Conservation (phyloP, 2,797 vertebrate species). For the Orientallactaga sibirica region DNA sequence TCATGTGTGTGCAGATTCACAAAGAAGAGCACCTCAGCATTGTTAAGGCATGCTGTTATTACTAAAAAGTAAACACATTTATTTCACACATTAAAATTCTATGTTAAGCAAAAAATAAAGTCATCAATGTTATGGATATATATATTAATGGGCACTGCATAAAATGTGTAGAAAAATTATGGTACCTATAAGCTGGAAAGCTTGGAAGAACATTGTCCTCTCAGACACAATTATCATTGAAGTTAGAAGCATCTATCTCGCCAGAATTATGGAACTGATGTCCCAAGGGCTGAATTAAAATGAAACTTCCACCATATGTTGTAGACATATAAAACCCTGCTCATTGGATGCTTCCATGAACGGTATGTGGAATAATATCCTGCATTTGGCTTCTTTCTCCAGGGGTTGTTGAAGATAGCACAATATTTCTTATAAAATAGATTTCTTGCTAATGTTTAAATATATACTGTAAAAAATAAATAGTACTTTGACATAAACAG, state of each 20-base stretch:
- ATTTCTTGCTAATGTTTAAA: conserved; percentile 58
- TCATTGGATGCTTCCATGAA: conserved; percentile 62
- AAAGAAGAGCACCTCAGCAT: not conserved
- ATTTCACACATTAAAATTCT: not conserved
- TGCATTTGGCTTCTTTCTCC: conserved; percentile 51
- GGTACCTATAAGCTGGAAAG: not conserved
- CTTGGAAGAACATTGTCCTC: conserved; percentile 49
- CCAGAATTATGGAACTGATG: conserved; percentile 43
- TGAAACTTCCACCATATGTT: conserved; percentile 65
- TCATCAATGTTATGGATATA: not conserved
- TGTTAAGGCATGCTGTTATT: not conserved
- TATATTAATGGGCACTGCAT: conserved; percentile 26
- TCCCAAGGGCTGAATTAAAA: conserved; percentile 78
- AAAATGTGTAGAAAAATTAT: conserved; percentile 50
- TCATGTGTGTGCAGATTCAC: not conserved
- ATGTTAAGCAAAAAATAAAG: not conserved
- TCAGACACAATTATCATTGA: conserved; percentile 61
- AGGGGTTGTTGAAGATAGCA: conserved; percentile 41
- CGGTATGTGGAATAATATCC: conserved; percentile 19
- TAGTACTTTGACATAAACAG: conserved; percentile 18
- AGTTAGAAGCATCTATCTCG: conserved; percentile 51
- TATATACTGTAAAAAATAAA: conserved; percentile 58
- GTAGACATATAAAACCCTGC: conserved; percentile 54
- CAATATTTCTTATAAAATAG: conserved; percentile 58
- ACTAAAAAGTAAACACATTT: conserved; percentile 33